Conservation (phyloP, 2,113 vertebrate species). For the Tetrao urogallus region DNA sequence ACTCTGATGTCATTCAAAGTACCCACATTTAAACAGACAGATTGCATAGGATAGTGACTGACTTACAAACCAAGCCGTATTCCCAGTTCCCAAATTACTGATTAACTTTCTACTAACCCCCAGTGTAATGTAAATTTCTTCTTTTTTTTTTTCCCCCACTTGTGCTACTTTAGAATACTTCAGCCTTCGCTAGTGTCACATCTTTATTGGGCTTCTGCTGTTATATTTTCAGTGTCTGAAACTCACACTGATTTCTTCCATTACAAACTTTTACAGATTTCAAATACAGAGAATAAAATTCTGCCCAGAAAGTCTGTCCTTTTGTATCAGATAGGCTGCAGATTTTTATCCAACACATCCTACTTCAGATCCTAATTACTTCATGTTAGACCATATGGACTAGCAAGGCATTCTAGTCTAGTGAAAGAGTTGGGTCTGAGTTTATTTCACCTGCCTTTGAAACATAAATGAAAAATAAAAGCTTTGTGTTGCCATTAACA, state of each 20-base stretch:
- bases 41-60: not conserved
- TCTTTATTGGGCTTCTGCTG: not conserved
- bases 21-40: not conserved
- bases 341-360: not conserved
- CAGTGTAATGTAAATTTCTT: not conserved
- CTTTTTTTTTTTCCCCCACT: no score
- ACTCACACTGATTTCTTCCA: not conserved
- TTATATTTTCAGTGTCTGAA: not conserved
- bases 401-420: not conserved
- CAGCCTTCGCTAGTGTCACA: not conserved
- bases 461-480: not conserved
- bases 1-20: not conserved
- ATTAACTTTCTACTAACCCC: not conserved
- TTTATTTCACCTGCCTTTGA: not conserved
- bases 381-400: not conserved
- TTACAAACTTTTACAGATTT: not conserved
- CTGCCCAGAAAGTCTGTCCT: not conserved
- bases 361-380: not conserved
- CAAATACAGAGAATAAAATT: not conserved
- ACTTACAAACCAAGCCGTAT: not conserved
- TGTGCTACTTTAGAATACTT: not conserved
- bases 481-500: not conserved
- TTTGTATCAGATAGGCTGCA: not conserved
- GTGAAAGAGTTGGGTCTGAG: not conserved
- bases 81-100: not conserved